Percentiles rank a stretch among this genome's conserved stretches.
These are phyloP conservation scores for Benitochromis conjunctus DNA, from an alignment of 2,113 vertebrate genomes.

Conservation along the genomic window DNA sequence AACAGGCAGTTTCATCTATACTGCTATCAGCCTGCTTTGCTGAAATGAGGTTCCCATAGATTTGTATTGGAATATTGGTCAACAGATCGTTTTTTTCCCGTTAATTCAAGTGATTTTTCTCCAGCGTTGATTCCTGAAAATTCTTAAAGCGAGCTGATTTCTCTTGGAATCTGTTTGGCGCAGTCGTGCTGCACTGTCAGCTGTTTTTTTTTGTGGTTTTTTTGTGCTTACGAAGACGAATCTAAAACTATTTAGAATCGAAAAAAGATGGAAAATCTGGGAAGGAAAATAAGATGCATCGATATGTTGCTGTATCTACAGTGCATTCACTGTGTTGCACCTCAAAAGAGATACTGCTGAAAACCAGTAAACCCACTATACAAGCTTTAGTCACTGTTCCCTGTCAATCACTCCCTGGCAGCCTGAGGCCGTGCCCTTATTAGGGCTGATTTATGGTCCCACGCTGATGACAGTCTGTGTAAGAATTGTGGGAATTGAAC, in stretches of 20 bases:
- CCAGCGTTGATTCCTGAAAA: not conserved
- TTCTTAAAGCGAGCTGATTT: not conserved
- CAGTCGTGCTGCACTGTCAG: not conserved
- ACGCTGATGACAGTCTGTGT: not conserved
- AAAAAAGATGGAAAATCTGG: not conserved
- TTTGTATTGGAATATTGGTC: not conserved
- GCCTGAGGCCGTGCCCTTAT: constrained; percentile 42
- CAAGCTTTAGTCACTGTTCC: constrained; percentile 12
- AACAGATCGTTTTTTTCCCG: not conserved
- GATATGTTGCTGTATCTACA: not conserved
- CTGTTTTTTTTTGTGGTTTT: not conserved
- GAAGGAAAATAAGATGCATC: not conserved
- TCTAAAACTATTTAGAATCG: not conserved
- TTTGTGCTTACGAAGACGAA: not conserved
- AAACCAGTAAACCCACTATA: constrained; percentile 19
- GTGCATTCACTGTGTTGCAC: not conserved
- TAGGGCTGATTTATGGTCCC: not conserved
- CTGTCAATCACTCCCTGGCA: constrained; percentile 41
- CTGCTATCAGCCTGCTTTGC: not conserved
- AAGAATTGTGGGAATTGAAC: not conserved
- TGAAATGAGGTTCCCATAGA: not conserved
- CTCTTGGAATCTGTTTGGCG: not conserved
- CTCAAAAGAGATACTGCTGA: not conserved
- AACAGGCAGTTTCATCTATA: not conserved
- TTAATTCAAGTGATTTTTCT: not conserved